Percentiles rank a stretch among this genome's conserved stretches.
Conservation (phyloP, 2,888 invertebrate genomes). For the Drosophila siamana region DNA sequence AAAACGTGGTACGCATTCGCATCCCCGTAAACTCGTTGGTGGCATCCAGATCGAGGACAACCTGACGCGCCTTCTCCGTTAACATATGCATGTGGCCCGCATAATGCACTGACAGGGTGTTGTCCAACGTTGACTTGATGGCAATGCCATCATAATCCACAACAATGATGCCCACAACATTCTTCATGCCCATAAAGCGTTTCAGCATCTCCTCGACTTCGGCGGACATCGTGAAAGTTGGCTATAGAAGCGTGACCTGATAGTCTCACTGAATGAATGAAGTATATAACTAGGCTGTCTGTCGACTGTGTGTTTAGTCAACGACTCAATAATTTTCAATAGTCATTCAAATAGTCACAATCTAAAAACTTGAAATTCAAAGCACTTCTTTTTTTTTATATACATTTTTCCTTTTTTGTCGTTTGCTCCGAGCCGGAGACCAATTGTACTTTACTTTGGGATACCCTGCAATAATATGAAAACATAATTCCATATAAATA, state of each 20-base stretch:
- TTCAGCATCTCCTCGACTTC: constrained; percentile 70
- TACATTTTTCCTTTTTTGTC: neutral
- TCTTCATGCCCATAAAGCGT: constrained; percentile 56
- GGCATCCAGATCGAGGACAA: constrained; percentile 65
- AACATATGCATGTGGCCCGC: constrained; percentile 57
- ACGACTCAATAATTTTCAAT: constrained; percentile 19
- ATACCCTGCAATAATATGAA: neutral
- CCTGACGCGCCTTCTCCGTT: constrained; percentile 64
- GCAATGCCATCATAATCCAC: constrained; percentile 68
- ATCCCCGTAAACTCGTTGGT: constrained; percentile 65
- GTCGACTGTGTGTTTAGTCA: neutral
- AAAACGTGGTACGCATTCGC: constrained; percentile 60
- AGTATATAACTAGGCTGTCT: neutral
- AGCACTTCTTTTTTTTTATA: constrained; percentile 17
- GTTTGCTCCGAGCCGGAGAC: neutral
- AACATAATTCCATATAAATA: neutral
- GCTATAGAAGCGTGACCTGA: neutral
- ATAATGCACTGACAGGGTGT: constrained; percentile 54
- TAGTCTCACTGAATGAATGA: neutral
- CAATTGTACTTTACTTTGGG: neutral
- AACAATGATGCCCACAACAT: constrained; percentile 60
- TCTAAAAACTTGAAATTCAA: neutral
- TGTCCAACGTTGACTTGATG: constrained; percentile 70
- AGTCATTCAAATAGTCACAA: neutral
- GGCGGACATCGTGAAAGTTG: constrained; percentile 55